phyloP scores from a whole-genome alignment of 2,888 invertebrate genomes.

The Phyto melanocephala region DNA sequence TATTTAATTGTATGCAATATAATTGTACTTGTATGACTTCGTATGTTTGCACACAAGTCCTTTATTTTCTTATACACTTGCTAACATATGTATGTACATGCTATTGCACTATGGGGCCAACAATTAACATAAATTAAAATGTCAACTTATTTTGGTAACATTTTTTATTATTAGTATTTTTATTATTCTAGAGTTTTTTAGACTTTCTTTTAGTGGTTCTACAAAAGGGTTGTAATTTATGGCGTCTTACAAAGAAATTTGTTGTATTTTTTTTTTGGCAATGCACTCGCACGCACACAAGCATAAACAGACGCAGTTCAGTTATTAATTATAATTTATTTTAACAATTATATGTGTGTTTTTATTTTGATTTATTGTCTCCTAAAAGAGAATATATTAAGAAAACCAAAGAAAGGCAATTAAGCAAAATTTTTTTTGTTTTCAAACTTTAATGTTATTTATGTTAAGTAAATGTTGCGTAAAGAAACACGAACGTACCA shows the following conservation, averaged over 20 bases:
- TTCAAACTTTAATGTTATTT: too few species aligned
- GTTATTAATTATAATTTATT: slow-evolving; percentile 37
- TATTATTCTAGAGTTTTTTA: background rate
- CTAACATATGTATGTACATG: slow-evolving; percentile 6
- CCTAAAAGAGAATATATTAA: background rate
- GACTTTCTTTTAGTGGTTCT: background rate
- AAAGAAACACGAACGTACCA: too few species aligned
- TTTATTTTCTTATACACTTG: slow-evolving; percentile 14
- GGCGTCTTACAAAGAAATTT: slow-evolving; percentile 28
- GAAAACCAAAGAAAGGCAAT: too few species aligned
- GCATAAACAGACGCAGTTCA: background rate
- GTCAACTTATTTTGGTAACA: slow-evolving; percentile 14
- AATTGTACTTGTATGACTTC: background rate
- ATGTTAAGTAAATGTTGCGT: too few species aligned
- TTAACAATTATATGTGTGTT: slow-evolving; percentile 36
- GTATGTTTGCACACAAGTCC: background rate
- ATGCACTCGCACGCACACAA: background rate
- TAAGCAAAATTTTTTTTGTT: too few species aligned
- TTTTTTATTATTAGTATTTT: slow-evolving; percentile 19
- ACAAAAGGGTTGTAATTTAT: slow-evolving; percentile 41
- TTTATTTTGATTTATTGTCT: slow-evolving; percentile 24
- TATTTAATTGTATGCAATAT: background rate
- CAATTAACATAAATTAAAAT: slow-evolving; percentile 53
- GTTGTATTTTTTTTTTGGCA: slow-evolving; percentile 23
- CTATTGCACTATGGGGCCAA: slow-evolving; percentile 38